Percentiles rank a stretch among this genome's conserved stretches.
Evolutionary conservation across 2,888 invertebrate species (phyloP).

Genomic region (Agrochola macilenta): DNA sequence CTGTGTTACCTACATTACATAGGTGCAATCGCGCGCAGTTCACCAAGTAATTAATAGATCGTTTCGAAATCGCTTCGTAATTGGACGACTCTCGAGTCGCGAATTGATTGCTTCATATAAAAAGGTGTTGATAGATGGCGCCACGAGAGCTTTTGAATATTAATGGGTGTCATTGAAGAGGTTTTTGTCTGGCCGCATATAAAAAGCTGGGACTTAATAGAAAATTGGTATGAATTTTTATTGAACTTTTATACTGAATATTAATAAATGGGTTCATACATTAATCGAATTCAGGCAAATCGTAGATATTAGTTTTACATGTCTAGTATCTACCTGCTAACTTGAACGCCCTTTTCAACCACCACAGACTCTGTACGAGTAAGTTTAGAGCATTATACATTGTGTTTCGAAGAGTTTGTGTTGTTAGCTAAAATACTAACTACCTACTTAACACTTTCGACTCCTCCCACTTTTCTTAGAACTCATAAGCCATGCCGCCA

Average conservation of each 20-base stretch:
- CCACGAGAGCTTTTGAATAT: constrained; percentile 82
- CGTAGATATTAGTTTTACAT: background rate
- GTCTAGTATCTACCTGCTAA: background rate
- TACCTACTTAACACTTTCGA: background rate
- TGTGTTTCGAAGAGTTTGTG: background rate
- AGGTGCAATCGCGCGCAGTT: constrained; percentile 67
- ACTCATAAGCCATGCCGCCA: too few relatives aligned
- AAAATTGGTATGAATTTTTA: constrained; percentile 33
- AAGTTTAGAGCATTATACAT: background rate
- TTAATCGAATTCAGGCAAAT: background rate
- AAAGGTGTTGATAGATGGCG: constrained; percentile 79
- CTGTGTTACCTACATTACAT: background rate
- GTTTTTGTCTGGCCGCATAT: constrained; percentile 73
- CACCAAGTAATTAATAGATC: constrained; percentile 81
- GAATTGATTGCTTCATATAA: constrained; percentile 79
- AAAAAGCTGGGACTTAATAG: constrained; percentile 44
- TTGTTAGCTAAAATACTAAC: background rate
- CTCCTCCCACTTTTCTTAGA: too few relatives aligned
- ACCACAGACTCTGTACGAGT: background rate
- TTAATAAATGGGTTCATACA: background rate
- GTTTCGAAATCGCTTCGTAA: constrained; percentile 80
- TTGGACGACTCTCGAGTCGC: constrained; percentile 82
- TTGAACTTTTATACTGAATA: constrained; percentile 11
- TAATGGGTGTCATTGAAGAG: constrained; percentile 78
- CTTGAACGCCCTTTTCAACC: background rate